Evolutionary conservation across 1,140 invertebrate species (phyloP).

Genomic region (Diachasmimorpha longicaudata): DNA sequence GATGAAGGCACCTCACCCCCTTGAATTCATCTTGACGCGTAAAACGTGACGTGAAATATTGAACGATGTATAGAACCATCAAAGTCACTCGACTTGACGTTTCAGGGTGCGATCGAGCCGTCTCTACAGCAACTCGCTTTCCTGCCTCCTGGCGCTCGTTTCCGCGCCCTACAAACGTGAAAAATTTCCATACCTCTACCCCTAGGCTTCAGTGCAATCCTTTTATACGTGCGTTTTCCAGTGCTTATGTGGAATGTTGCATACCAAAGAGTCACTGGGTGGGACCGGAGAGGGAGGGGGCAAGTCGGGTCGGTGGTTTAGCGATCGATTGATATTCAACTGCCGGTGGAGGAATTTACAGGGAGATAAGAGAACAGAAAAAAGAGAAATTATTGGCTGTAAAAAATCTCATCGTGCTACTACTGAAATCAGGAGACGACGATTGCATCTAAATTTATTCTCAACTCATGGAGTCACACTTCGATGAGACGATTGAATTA

Average conservation of each 20-base stretch:
- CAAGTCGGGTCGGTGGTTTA: background rate
- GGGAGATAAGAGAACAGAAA: background rate
- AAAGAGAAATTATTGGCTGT: background rate
- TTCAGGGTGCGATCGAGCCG: background rate
- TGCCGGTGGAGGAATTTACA: background rate
- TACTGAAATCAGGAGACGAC: background rate
- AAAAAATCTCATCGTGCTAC: background rate
- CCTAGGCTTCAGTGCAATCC: background rate
- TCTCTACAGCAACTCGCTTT: background rate
- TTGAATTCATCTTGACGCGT: background rate
- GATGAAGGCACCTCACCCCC: background rate
- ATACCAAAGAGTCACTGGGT: background rate
- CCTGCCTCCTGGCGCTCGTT: background rate
- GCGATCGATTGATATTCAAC: background rate
- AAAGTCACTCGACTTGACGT: constrained; percentile 19
- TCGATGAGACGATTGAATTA: too few species aligned
- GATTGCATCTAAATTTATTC: background rate
- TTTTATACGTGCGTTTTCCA: background rate
- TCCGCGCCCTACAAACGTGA: background rate
- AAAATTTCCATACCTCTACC: background rate
- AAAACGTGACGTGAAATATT: constrained; percentile 20
- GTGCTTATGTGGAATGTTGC: background rate
- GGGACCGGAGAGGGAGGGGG: background rate
- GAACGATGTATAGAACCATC: constrained; percentile 9
- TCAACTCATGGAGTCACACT: too few species aligned